Evolutionary conservation across 1,140 invertebrate genomes (phyloP).

Genomic region (Vanessa atalanta): DNA sequence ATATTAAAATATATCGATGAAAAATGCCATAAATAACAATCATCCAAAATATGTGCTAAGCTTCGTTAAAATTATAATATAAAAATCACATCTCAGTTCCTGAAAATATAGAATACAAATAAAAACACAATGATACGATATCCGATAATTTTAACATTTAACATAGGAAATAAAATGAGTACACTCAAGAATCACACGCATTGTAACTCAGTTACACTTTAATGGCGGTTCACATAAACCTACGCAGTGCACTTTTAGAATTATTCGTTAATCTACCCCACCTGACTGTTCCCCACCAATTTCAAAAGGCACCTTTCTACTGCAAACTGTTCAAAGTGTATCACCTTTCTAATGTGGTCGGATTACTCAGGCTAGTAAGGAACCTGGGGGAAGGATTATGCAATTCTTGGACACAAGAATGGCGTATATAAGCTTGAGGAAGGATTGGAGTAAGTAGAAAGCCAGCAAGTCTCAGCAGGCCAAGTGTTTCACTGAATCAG

Average conservation of each 20-base stretch:
- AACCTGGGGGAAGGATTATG: conserved; percentile 73
- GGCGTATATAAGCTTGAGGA: conserved; percentile 70
- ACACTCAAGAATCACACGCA: conserved; percentile 32
- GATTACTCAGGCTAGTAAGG: conserved; percentile 67
- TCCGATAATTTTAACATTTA: background rate
- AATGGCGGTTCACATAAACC: conserved; percentile 42
- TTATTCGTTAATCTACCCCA: conserved; percentile 50
- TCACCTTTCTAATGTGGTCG: conserved; percentile 63
- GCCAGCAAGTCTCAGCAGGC: conserved; percentile 60
- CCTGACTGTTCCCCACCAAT: conserved; percentile 58
- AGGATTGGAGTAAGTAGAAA: conserved; percentile 62
- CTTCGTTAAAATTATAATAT: background rate
- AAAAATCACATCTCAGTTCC: background rate
- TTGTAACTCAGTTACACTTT: conserved; percentile 40
- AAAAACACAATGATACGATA: background rate
- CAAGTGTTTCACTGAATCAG: conserved; percentile 68
- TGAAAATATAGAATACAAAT: background rate
- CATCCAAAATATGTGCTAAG: too few species aligned
- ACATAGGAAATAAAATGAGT: conserved; percentile 4
- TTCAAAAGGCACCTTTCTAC: conserved; percentile 49
- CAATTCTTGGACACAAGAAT: conserved; percentile 61
- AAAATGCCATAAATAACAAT: too few species aligned
- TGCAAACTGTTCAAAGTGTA: conserved; percentile 27
- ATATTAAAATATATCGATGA: too few species aligned
- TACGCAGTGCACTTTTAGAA: conserved; percentile 41